Conservation (phyloP, 2,113 vertebrate species). For the Neotragus pygmaeus region DNA sequence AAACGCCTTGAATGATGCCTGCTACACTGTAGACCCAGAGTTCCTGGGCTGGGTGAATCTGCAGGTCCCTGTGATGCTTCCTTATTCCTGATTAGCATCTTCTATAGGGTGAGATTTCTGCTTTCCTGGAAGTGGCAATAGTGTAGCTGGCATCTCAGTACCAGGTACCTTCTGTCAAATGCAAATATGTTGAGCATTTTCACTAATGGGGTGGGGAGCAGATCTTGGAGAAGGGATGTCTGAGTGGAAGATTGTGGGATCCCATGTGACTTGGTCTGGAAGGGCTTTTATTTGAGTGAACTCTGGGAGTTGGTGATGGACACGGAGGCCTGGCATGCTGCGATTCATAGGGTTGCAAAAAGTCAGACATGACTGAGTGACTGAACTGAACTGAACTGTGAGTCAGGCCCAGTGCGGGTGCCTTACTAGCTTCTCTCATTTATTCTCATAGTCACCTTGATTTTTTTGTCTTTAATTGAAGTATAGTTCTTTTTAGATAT, state of each 20-base stretch:
- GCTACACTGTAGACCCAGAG: fast-evolving
- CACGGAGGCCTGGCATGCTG: too few relatives aligned
- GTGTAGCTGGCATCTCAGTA: neutral
- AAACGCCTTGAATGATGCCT: too few relatives aligned
- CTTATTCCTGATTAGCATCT: neutral
- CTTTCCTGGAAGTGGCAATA: neutral
- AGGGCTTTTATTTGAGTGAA: neutral
- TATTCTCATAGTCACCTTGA: neutral
- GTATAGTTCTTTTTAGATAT: neutral
- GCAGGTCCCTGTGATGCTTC: neutral
- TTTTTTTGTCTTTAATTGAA: neutral
- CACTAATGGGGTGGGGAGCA: neutral
- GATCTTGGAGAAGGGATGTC: neutral
- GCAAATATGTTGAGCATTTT: neutral
- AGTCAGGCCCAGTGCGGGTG: neutral
- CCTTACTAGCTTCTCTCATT: neutral
- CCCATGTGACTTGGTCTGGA: neutral
- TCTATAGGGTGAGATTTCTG: neutral
- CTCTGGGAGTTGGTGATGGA: too few relatives aligned
- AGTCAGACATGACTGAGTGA: too few relatives aligned
- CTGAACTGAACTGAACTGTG: too few relatives aligned
- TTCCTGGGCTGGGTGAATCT: neutral
- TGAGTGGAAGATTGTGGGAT: too few relatives aligned
- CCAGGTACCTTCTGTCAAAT: neutral
- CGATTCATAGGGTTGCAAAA: too few relatives aligned